Base-by-base conservation (phyloP, 2,888 invertebrate genomes). In the Tetanocera ferruginea region DNA sequence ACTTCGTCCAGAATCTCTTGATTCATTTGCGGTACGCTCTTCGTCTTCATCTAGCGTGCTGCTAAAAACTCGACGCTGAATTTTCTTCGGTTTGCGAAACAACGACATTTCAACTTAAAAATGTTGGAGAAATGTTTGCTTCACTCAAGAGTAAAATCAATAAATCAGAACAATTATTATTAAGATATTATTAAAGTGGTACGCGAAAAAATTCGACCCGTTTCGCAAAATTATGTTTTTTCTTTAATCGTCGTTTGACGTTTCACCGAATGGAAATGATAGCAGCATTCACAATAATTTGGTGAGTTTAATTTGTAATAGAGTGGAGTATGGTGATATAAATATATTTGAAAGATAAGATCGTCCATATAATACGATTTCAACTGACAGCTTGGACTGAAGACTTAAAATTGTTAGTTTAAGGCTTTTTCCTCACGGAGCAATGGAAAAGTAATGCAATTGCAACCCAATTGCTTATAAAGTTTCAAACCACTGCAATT, bases 71-170 rank as follows among this genome's bases (percentile, higher is more conserved):
- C 95, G 93, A 81, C 94, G 91, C 86, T 95, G 95, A 83, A 97
- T 95, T 87, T 96, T 94, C 87, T 94, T 94, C 0, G 97, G 97
- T 90, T 97, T 97, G 85, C 95, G 94, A 90, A 97, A 97, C 82
- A 96, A 88, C 78, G 96, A 95, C 95, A 96, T 95, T 84, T 83
- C 78, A 64, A 78, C 31, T 9, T n/a, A 72, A 55, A 55, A 55
- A 66, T 76, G 57, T 72, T 72, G 25, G 64, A 76, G 57, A 67
- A 69, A 55, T 17, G 43, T 60, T 73, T 73, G 31, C 67, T 71
- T 49, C 11, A 75, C 17, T 49, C 34, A 37, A 49, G 43, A 34
- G 34, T 62, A 51, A 75, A 70, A 52, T 62, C 28, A 69, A 76
- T 62, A 78, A 31, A 55, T 76, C 52, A 28, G 64, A 9, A 52